A percentile compares a stretch with the other conserved stretches of the same genome.
These are phyloP conservation scores for Triplophysa tibetana DNA, from an alignment of 2,113 vertebrate species.

Conservation along the genomic window DNA sequence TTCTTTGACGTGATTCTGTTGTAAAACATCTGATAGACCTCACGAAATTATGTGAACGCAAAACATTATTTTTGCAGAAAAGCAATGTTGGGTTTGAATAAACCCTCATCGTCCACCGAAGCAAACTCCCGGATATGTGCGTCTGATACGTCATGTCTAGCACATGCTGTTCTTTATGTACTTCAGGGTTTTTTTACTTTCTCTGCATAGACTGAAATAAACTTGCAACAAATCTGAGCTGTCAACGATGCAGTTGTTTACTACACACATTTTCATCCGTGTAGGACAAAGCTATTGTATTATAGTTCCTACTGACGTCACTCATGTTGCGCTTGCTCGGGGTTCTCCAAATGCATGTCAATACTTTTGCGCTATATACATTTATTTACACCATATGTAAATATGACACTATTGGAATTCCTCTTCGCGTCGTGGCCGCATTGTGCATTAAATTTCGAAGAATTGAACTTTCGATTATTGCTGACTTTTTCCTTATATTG, in stretches of 20 bases:
- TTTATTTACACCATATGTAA: no score
- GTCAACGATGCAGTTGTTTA: constrained; percentile 3
- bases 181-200: background rate
- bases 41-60: background rate
- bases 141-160: background rate
- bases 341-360: background rate
- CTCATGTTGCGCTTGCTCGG: constrained; percentile 6
- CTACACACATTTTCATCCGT: constrained; percentile 19
- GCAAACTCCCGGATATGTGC: background rate
- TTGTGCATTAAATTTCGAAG: no score
- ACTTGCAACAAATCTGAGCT: background rate
- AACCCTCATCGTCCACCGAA: background rate
- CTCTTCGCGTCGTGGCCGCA: no score
- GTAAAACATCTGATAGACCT: background rate
- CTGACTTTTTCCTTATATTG: no score
- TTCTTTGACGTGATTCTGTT: background rate
- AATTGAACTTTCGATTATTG: no score
- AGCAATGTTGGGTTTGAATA: background rate
- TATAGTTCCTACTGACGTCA: constrained; percentile 6
- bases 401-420: no score
- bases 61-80: background rate
- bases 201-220: background rate
- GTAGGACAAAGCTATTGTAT: background rate
- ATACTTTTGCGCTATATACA: no score
- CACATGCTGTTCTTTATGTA: background rate